A percentile compares a stretch with the other conserved stretches of the same genome.
phyloP scores from a whole-genome alignment of 1,140 invertebrate genomes.

The Drosophila takahashii region DNA sequence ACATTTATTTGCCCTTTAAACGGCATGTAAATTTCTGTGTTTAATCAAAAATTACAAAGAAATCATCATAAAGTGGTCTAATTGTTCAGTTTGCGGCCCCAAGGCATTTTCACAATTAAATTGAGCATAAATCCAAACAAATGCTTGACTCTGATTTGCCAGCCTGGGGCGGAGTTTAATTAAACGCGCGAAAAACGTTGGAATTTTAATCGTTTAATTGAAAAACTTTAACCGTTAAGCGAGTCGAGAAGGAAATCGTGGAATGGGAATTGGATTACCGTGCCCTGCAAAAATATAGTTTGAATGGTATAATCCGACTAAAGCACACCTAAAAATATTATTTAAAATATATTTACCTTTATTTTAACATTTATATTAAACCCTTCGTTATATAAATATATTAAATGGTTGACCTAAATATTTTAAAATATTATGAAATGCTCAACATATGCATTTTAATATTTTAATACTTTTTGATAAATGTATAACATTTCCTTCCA shows the following conservation, averaged over 20 bases:
- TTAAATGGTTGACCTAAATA: no score
- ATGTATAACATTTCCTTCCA: no score
- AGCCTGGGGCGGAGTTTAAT: constrained; percentile 58
- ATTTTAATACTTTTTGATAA: no score
- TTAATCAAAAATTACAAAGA: constrained; percentile 16
- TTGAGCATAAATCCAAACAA: constrained; percentile 78
- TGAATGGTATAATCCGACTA: neutral
- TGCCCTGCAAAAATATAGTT: constrained; percentile 28
- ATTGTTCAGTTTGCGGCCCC: constrained; percentile 23
- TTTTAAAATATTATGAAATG: no score
- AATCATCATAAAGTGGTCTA: constrained; percentile 26
- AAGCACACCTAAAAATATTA: neutral
- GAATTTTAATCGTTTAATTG: constrained; percentile 75
- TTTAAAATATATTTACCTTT: no score
- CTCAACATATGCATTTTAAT: no score
- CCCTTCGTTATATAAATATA: no score
- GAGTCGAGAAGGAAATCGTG: constrained; percentile 4
- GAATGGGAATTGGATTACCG: constrained; percentile 35
- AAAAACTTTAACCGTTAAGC: constrained; percentile 65
- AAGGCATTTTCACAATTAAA: constrained; percentile 68
- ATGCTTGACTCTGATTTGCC: constrained; percentile 41
- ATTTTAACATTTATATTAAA: no score
- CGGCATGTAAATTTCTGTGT: neutral
- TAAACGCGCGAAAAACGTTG: constrained; percentile 51
- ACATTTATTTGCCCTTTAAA: neutral